Evolutionary conservation across 2,113 vertebrate species (phyloP), one percentile per base, ranked within the genome.

Genomic region (Strigops habroptila): DNA sequence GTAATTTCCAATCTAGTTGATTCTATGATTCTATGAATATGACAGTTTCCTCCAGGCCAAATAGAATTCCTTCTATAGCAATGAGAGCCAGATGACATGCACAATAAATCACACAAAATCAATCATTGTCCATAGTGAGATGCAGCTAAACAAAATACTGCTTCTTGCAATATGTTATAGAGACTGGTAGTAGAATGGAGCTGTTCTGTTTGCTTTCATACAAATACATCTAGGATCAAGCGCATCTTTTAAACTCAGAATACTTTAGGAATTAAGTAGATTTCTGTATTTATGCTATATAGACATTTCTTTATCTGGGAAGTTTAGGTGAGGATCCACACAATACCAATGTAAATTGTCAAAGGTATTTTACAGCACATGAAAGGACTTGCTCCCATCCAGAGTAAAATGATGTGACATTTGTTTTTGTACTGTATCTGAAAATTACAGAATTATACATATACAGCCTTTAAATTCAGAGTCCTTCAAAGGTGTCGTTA

Each of bases 331-430:
- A 79, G 13, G 28, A 51, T 77, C 77, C 59, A n/a, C 30, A 21
- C 11, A 51, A 27, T 41, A 74, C 10, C 6, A 8, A 6, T 6
- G 1, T 59, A 59, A 75, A 49, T 71, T 39, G 28, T 82, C 19
- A 59, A 0, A 1, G 6, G 3, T 70, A 17, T 88, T 93, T 55
- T 67, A 21, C 27, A 67, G 7, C 5, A 31, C 0, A 2, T 67
- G 55, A 67, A 69, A 53, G 31, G 22, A n/a, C 22, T 75, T 63
- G 8, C 2, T 70, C 2, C n/a, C 67, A 6, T 30, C 15, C 68
- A n/a, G 55, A 79, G 16, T 10, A 82, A 77, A 90, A 75, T 31
- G 1, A 22, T 2, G 5, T 3, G 4, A 14, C 6, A 1, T 52
- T 65, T 52, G 9, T 15, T 28, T 55, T 48, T 78, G 77, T 35